Base-by-base conservation (phyloP, 30 jellyfish, hydroid and myxozoan genomes). In the Aurelia sp. region DNA sequence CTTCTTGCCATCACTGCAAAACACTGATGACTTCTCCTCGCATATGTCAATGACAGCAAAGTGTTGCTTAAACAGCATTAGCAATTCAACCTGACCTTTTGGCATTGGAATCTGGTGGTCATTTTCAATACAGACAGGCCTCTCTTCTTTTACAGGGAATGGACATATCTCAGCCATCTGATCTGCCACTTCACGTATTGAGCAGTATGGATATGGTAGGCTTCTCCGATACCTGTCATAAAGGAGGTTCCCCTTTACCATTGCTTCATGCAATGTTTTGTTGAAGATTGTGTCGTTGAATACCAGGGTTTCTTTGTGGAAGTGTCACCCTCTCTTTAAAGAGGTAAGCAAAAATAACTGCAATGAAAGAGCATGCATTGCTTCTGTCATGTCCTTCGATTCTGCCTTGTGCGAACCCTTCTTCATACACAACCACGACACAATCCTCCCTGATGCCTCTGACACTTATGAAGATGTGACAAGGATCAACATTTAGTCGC, bases 331-430 rank as follows among this genome's bases (percentile, higher is more conserved):
- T 60, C 13, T 60, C 70, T 22, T 60, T 60, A 12, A 60, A 12
- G 10, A 60, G 33, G 70, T 18, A 11, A 11, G 70, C 70, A 11
- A 60, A 60, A 8, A 60, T 60, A 22, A 60, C 70, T 60, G 70
- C 70, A 60, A 60, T 60, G 70, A 60, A 60, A 1, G 70, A 60
- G 70, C 70, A 60, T 19, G 70, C 70, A 12, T 60, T 60, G 33
- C 70, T 60, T 19, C 70, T 8, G 33, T 60, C 33, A 22, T 24
- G 70, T 18, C 70, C 70, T 18, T 60, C 33, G 0, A 60, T 60
- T 18, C 31, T 60, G 0, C 33, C 33, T 11, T 60, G 70, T 1
- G 70, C 9, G 13, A 60, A 60, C 24, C 8, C 13, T 1, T 60
- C 70, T 12, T 60, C 70, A 0, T 60, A 60, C 70, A 60, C 13